A percentile compares a stretch with the other conserved stretches of the same genome.
Evolutionary conservation across 2,888 invertebrate species (phyloP).

Genomic region (Tetragonisca angustula): DNA sequence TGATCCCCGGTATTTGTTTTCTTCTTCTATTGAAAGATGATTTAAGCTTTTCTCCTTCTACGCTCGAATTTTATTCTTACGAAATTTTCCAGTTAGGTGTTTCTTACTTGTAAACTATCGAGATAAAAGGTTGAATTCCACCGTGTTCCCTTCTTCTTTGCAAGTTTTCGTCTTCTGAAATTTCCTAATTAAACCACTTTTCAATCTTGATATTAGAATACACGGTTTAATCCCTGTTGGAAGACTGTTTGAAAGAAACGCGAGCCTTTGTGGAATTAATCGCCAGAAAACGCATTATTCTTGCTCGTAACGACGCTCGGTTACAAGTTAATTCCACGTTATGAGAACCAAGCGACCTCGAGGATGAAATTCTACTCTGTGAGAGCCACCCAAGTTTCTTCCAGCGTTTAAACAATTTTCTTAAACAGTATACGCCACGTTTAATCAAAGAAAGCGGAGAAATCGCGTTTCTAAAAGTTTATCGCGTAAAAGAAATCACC

Average conservation of each 20-base stretch:
- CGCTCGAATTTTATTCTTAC: too few species aligned
- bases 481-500: not conserved
- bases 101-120: not conserved
- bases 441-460: conserved; percentile 15
- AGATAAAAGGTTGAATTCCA: not conserved
- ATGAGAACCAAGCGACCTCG: conserved; percentile 26
- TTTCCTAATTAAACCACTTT: not conserved
- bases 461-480: conserved; percentile 18
- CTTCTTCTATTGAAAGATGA: too few species aligned
- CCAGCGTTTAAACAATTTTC: conserved; percentile 29
- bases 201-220: not conserved
- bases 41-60: too few species aligned
- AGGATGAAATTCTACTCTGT: conserved; percentile 32
- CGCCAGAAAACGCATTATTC: not conserved
- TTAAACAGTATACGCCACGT: not conserved
- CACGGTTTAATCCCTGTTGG: not conserved
- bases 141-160: rapidly evolving
- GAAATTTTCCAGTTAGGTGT: not conserved
- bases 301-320: not conserved
- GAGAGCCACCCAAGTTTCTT: conserved; percentile 17
- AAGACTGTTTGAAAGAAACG: not conserved
- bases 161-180: not conserved
- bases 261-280: not conserved
- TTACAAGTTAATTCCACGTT: conserved; percentile 15
- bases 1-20: too few species aligned